Evolutionary conservation across 1,140 invertebrate species (phyloP), one percentile per base, ranked within the genome.

Genomic region (Laupala kohalensis): DNA sequence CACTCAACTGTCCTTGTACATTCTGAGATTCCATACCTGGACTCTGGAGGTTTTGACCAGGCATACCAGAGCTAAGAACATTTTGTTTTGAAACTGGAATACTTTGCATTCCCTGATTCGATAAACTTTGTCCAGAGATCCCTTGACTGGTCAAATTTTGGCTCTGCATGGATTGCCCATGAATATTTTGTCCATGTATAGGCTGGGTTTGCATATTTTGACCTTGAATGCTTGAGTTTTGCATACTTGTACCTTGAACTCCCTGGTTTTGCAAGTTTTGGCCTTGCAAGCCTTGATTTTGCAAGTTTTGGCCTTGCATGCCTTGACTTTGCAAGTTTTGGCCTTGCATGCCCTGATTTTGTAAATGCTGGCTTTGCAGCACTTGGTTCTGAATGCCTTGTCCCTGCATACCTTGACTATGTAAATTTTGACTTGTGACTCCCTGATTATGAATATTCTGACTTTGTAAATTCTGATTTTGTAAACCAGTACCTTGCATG

Each of bases 391-490:
- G 12, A 9, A 64, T 2, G 66, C 19, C 19, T 53, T 53, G 37
- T 13, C 37, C 37, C 19, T 53, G 37, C 37, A 53, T 53, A 53
- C 37, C 37, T 25, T 29, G 13, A 69, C 27, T 73, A 3, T 69
- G 69, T 64, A 62, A 68, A 30, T 65, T 73, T 25, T 37, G 25
- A 4, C 67, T 62, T 19, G 66, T 1, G 28, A 24, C 62, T 67
- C 63, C 62, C 25, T 29, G 15, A 64, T 69, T 72, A 9, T 73
- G 26, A 64, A 71, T 71, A 25, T 29, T 71, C 67, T 37, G 24
- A 72, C 53, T 69, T 28, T 65, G 64, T 63, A 66, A n/a, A 23
- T 24, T 67, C 23, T 67, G 64, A 37, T 30, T n/a, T 19, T 67
- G 66, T 24, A 26, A 4, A 6, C 65, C 12, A 5, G 65, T 19